Conservation (phyloP, 2,797 vertebrate genomes). For the Heliangelus exortis region DNA sequence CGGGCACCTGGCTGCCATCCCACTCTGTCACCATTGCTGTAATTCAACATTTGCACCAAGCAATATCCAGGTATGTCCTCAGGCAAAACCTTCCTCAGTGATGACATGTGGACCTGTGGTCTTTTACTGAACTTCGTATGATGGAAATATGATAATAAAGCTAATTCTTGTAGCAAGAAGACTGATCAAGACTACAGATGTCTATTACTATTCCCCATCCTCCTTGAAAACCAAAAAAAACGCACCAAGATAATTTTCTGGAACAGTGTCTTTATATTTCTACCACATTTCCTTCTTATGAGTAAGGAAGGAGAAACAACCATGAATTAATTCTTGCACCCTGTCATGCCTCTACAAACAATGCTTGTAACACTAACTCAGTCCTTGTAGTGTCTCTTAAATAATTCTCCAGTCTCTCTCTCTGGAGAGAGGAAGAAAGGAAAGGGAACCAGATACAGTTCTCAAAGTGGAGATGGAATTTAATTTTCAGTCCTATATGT, state of each 20-base stretch:
- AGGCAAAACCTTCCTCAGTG: background rate
- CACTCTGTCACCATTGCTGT: background rate
- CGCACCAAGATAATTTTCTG: background rate
- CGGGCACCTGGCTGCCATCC: rapidly evolving
- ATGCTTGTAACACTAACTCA: background rate
- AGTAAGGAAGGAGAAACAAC: background rate
- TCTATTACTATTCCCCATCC: background rate
- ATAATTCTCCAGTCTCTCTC: background rate
- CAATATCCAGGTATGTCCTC: background rate
- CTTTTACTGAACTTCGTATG: background rate
- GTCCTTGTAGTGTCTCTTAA: background rate
- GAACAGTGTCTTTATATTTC: background rate
- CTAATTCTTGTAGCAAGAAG: background rate
- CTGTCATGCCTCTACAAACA: background rate
- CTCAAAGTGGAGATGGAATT: background rate
- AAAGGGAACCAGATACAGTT: background rate
- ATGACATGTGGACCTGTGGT: background rate
- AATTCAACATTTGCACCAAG: background rate
- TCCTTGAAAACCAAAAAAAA: background rate
- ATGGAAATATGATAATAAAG: background rate
- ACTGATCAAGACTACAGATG: background rate
- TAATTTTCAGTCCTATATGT: background rate
- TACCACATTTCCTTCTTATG: background rate
- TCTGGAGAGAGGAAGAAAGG: background rate
- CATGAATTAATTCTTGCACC: background rate